These are phyloP conservation scores for Pararge aegeria DNA, from an alignment of 1,140 invertebrate species.

Conservation along the genomic window DNA sequence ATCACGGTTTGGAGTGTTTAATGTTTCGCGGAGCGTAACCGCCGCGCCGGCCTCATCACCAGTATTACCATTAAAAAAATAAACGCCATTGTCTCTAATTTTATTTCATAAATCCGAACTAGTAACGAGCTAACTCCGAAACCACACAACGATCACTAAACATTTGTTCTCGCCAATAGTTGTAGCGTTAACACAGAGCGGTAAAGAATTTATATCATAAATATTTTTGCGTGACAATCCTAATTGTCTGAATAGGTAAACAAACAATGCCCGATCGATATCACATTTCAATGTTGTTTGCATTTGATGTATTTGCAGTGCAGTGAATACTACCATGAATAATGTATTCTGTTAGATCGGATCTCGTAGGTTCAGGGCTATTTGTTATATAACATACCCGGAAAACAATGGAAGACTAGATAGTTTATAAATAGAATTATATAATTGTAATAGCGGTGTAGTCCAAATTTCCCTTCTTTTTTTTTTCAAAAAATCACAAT, in stretches of 20 bases:
- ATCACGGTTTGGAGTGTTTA: conserved; percentile 34
- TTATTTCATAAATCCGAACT: conserved; percentile 11
- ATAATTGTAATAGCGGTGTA: background rate
- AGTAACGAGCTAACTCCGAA: conserved; percentile 16
- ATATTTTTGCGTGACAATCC: conserved; percentile 38
- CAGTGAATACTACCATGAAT: conserved; percentile 24
- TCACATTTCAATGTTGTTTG: conserved; percentile 24
- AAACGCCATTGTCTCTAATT: conserved; percentile 44
- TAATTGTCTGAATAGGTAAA: conserved; percentile 29
- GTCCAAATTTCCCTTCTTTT: background rate
- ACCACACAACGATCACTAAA: background rate
- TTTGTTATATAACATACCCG: conserved; percentile 30
- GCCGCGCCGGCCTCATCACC: conserved; percentile 19
- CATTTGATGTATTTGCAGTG: conserved; percentile 24
- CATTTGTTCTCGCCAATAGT: background rate
- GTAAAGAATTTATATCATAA: conserved; percentile 35
- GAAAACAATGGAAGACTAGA: conserved; percentile 38
- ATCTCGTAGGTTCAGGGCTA: conserved; percentile 20
- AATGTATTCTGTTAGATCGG: conserved; percentile 24
- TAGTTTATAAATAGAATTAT: conserved; percentile 34
- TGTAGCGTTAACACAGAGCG: background rate
- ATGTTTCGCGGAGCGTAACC: conserved; percentile 16
- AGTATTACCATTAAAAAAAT: conserved; percentile 50
- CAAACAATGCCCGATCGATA: conserved; percentile 24
- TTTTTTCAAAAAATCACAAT: background rate